These are phyloP conservation scores for Empidonax traillii DNA, from an alignment of 2,113 vertebrate genomes.

Conservation along the genomic window DNA sequence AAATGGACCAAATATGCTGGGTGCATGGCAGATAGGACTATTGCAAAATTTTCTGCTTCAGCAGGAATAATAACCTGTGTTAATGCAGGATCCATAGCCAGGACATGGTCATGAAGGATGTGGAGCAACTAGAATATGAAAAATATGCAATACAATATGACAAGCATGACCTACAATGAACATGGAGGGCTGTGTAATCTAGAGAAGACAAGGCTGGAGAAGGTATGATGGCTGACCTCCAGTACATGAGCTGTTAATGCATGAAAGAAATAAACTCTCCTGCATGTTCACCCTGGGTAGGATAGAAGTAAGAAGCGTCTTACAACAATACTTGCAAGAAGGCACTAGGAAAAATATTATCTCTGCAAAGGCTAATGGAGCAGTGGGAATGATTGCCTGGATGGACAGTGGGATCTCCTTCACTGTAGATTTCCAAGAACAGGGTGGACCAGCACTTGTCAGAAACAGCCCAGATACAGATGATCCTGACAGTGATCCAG, in stretches of 20 bases:
- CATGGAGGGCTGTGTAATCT: background rate
- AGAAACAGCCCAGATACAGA: background rate
- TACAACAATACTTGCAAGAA: background rate
- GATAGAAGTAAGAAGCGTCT: background rate
- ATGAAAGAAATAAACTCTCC: background rate
- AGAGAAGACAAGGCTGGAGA: background rate
- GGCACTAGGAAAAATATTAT: background rate
- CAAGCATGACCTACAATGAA: background rate
- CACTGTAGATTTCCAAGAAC: background rate
- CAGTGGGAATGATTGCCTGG: background rate
- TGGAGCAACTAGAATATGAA: background rate
- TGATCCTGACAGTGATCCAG: background rate
- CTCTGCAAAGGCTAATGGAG: background rate
- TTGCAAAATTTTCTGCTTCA: background rate
- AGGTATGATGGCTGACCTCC: background rate
- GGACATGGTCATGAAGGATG: background rate
- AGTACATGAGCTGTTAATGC: background rate
- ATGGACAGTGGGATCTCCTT: background rate
- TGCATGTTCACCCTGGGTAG: background rate
- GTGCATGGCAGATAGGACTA: background rate
- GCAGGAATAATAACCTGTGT: background rate
- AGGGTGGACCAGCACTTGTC: background rate
- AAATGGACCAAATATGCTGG: background rate
- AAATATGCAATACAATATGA: background rate
- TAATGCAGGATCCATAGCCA: background rate